Conservation (phyloP, 2,113 vertebrate species). For the Tachycineta bicolor region DNA sequence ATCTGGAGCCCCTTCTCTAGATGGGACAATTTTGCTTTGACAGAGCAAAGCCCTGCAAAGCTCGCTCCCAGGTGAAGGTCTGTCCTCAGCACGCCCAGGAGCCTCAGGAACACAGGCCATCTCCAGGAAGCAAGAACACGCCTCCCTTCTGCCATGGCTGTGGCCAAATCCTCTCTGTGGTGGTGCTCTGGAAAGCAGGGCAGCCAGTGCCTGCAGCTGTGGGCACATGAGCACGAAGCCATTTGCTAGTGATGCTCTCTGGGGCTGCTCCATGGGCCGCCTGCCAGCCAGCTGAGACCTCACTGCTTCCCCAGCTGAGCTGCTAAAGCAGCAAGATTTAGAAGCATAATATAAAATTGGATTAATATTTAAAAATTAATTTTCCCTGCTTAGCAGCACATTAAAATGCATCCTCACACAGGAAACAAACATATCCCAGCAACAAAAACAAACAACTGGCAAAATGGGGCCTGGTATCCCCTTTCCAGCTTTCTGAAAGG, state of each 20-base stretch:
- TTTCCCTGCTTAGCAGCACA: neutral
- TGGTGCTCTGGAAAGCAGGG: neutral
- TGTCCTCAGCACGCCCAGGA: rapidly evolving
- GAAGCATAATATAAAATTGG: neutral
- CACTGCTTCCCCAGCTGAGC: neutral
- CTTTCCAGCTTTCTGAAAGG: neutral
- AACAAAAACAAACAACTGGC: conserved; percentile 16
- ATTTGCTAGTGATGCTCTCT: neutral
- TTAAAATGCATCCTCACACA: neutral
- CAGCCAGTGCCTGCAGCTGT: conserved; percentile 7
- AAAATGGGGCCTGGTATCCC: neutral
- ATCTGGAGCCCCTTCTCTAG: neutral
- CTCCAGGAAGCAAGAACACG: neutral
- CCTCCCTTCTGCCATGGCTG: neutral
- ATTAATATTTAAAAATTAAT: neutral
- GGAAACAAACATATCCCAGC: neutral
- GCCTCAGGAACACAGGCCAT: neutral
- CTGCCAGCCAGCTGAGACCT: neutral
- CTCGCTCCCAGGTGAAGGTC: neutral
- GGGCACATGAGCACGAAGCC: neutral
- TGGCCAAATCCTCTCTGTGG: rapidly evolving
- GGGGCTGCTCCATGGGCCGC: neutral
- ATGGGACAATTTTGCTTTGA: neutral
- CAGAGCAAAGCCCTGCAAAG: neutral
- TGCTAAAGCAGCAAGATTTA: rapidly evolving